Base-by-base conservation (phyloP, 2,888 invertebrate species). In the Villa cingulata region DNA sequence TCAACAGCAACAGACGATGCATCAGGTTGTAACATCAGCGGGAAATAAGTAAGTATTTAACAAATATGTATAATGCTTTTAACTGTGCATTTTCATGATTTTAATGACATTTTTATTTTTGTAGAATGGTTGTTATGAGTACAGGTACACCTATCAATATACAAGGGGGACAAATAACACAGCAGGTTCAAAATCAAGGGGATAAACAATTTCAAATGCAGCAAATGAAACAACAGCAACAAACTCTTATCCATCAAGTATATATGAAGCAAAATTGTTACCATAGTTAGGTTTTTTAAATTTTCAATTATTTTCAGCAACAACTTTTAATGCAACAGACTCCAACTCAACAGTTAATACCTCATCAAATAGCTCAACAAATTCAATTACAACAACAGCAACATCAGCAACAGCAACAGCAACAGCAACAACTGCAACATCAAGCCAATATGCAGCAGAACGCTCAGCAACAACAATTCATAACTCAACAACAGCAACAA, bases 401-500 rank as follows among this genome's bases (percentile, higher is more conserved):
- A 15, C 49, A 51, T 5, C 49, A 48, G 12, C 51, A 49, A 17
- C 43, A 50, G 23, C 38, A n/a, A n/a, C n/a, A 16, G 9, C 49
- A 51, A n/a, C 51, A 62, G 43, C 61, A 63, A 29, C 62, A 61
- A 42, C 51, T 56, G 12, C 53, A 55, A 7, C 59, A 57, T 32
- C 66, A 63, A 50, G 61, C 62, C 47, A 62, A 62, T 45, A 57
- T 58, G 37, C 54, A 65, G 43, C 68, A 67, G 46, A 60, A 60
- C 49, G 53, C 62, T 19, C 62, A 55, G 37, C 72, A 63, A 15
- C 62, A 70, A 29, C 66, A 69, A 14, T 70, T 70, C 44, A 70
- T 72, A 39, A 72, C 73, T 39, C 73, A 74, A 48, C 69, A 71
- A 46, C 75, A 71, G 49, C 70, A 70, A 48, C 71, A 73, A 53